phyloP scores from a whole-genome alignment of 1,140 invertebrate species.

The Camponotus vicinus region DNA sequence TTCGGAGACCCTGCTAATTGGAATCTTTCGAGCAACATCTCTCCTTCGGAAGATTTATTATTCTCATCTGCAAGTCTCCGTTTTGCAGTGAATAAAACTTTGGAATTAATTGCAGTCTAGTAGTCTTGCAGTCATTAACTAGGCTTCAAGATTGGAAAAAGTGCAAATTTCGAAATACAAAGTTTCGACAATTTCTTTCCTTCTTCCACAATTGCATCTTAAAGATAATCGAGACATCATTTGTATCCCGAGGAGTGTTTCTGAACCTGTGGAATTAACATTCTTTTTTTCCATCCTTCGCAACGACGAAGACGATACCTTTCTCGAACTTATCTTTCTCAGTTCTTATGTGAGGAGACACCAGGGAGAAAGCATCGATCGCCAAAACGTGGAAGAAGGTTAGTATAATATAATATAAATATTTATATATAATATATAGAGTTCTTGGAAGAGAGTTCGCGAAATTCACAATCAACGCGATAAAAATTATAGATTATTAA shows the following conservation, averaged over 20 bases:
- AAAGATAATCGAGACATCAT: slow-evolving; percentile 16
- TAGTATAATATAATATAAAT: not conserved
- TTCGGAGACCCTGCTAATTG: not conserved
- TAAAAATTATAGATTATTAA: slow-evolving; percentile 16
- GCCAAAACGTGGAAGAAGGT: slow-evolving; percentile 44
- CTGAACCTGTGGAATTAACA: slow-evolving; percentile 3
- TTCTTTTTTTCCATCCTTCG: slow-evolving; percentile 7
- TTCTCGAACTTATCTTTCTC: not conserved
- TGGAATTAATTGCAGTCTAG: not conserved
- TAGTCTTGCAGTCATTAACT: not conserved
- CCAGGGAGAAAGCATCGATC: not conserved
- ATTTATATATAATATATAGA: not conserved
- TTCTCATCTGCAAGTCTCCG: not conserved
- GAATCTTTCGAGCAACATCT: not conserved
- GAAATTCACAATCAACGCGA: not conserved
- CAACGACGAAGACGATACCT: not conserved
- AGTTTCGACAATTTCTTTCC: not conserved
- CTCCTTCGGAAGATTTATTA: not conserved
- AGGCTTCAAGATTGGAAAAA: not conserved
- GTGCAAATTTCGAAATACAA: slow-evolving; percentile 4
- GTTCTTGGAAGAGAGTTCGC: not conserved
- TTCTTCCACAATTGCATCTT: not conserved
- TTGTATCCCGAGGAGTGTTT: slow-evolving; percentile 1
- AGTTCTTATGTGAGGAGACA: not conserved
- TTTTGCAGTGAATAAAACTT: not conserved